A percentile compares a stretch with the other conserved stretches of the same genome.
Conservation (phyloP, 2,113 vertebrate genomes). For the Caranx ignobilis region DNA sequence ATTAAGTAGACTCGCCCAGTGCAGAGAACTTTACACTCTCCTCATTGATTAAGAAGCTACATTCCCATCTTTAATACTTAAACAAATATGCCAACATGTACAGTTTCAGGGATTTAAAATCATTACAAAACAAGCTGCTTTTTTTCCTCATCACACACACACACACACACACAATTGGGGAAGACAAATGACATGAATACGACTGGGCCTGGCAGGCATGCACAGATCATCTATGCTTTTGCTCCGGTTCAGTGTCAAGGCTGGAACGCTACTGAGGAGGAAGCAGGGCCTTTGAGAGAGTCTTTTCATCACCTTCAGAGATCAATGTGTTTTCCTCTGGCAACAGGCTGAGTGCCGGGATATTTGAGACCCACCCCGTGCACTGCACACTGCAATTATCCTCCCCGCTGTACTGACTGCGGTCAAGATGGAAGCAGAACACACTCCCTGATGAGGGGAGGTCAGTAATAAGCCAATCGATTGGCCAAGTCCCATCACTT, state of each 20-base stretch:
- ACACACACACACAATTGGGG: neutral
- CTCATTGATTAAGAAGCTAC: slow-evolving; percentile 2
- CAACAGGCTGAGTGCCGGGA: slow-evolving; percentile 65
- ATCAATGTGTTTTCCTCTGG: slow-evolving; percentile 81
- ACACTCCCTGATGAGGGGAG: slow-evolving; percentile 64
- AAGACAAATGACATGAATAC: slow-evolving; percentile 60
- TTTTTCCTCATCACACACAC: slow-evolving; percentile 22
- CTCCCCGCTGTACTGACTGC: slow-evolving; percentile 68
- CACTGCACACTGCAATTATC: slow-evolving; percentile 74
- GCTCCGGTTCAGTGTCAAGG: slow-evolving; percentile 58
- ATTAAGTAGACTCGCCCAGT: slow-evolving; percentile 13
- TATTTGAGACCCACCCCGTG: slow-evolving; percentile 74
- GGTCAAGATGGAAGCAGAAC: slow-evolving; percentile 72
- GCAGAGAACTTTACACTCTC: slow-evolving; percentile 23
- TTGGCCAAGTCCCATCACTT: slow-evolving; percentile 66
- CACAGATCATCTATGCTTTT: slow-evolving; percentile 58
- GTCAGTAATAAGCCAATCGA: slow-evolving; percentile 78
- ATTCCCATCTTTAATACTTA: slow-evolving; percentile 13
- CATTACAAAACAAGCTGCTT: slow-evolving; percentile 42
- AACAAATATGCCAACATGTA: slow-evolving; percentile 17
- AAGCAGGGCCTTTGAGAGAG: slow-evolving; percentile 71
- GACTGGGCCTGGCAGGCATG: slow-evolving; percentile 44
- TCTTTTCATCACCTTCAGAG: slow-evolving; percentile 83
- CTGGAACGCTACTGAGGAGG: slow-evolving; percentile 64
- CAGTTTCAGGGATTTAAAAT: slow-evolving; percentile 14